Percentiles rank a stretch among this genome's conserved stretches.
phyloP scores from a whole-genome alignment of 2,888 invertebrate species.

The Stegana nigrithorax region DNA sequence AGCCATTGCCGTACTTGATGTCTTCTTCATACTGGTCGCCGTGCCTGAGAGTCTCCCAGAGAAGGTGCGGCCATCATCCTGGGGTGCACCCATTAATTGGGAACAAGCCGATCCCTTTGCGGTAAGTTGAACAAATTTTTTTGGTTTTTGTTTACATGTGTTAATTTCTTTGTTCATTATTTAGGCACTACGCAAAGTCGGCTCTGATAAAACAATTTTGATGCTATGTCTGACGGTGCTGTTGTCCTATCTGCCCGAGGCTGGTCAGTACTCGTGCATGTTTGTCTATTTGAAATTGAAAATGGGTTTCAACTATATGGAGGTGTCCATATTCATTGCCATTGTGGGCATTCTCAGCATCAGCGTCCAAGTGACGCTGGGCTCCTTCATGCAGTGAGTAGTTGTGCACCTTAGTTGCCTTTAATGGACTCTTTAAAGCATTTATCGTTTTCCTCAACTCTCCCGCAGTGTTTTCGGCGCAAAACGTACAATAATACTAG shows the following conservation, averaged over 20 bases:
- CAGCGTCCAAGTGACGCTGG: slow-evolving; percentile 90
- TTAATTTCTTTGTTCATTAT: slow-evolving; percentile 30
- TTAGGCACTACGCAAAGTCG: slow-evolving; percentile 86
- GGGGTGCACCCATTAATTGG: slow-evolving; percentile 93
- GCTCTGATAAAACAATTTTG: slow-evolving; percentile 94
- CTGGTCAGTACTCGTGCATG: slow-evolving; percentile 99
- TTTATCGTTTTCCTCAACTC: background rate
- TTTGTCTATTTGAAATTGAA: slow-evolving; percentile 98
- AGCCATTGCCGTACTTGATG: slow-evolving; percentile 94
- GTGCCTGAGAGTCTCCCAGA: slow-evolving; percentile 99
- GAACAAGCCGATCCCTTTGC: slow-evolving; percentile 99
- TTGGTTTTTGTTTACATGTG: background rate
- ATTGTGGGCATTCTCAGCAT: slow-evolving; percentile 96
- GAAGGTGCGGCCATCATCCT: slow-evolving; percentile 83
- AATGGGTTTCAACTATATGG: slow-evolving; percentile 94
- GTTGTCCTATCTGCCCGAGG: slow-evolving; percentile 97
- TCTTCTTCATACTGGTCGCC: slow-evolving; percentile 97
- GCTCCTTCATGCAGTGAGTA: slow-evolving; percentile 78
- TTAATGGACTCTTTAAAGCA: background rate
- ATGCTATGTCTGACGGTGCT: slow-evolving; percentile 98
- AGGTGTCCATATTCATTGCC: slow-evolving; percentile 98
- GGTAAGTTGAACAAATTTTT: slow-evolving; percentile 67
- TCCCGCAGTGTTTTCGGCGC: slow-evolving; percentile 77
- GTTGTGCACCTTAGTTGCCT: background rate
- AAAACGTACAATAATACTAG: slow-evolving; percentile 97